These are phyloP conservation scores for Ceratitis capitata DNA, from an alignment of 1,140 invertebrate genomes.

Conservation along the genomic window DNA sequence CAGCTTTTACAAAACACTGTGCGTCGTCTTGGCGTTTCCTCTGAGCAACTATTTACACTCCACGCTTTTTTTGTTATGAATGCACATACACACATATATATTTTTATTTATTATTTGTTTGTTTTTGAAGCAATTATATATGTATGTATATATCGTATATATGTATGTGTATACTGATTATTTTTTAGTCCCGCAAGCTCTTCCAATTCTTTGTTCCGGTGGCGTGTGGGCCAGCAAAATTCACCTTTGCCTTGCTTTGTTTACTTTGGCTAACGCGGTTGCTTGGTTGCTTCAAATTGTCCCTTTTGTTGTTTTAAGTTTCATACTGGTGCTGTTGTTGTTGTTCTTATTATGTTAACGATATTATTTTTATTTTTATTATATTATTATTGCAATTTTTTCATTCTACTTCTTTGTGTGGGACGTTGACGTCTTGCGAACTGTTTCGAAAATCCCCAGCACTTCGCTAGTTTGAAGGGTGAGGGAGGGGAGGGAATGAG, in stretches of 20 bases:
- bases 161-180: neutral
- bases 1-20: no score
- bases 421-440: neutral
- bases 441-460: neutral
- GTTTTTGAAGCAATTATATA: neutral
- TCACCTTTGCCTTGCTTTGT: constrained; percentile 38
- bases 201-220: neutral
- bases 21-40: neutral
- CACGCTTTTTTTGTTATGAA: neutral
- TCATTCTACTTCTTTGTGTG: no score
- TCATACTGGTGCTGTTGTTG: neutral
- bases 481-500: no score
- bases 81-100: neutral
- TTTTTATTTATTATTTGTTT: neutral
- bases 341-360: neutral
- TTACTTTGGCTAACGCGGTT: constrained; percentile 36
- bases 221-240: neutral
- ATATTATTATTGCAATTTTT: neutral
- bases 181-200: neutral
- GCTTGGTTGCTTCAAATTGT: neutral
- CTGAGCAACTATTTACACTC: neutral
- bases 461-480: no score
- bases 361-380: neutral
- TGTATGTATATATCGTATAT: neutral
- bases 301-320: neutral